These are phyloP conservation scores for Malacosoma neustria DNA, from an alignment of 2,888 invertebrate species.

Conservation along the genomic window DNA sequence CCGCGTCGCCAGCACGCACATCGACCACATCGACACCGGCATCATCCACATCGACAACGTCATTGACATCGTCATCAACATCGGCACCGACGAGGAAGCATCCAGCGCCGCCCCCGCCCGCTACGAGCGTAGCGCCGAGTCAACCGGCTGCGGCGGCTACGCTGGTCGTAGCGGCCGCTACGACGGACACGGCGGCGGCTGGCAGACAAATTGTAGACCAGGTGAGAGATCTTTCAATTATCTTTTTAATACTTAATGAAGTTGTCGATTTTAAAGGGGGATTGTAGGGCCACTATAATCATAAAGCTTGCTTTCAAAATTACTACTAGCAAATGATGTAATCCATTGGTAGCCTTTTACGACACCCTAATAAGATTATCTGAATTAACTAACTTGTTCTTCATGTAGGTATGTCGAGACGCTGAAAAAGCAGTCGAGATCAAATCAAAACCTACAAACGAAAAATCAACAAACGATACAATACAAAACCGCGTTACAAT, in stretches of 20 bases:
- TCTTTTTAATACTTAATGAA: too few relatives aligned
- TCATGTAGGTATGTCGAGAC: conserved; percentile 59
- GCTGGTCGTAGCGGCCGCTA: conserved; percentile 20
- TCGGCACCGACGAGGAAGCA: conserved; percentile 14
- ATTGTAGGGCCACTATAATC: too few relatives aligned
- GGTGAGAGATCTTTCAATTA: conserved; percentile 23
- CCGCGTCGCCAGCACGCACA: conserved; percentile 21
- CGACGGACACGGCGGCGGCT: conserved; percentile 22
- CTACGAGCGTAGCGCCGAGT: conserved; percentile 15
- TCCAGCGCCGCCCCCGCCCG: conserved; percentile 18
- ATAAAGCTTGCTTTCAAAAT: too few relatives aligned
- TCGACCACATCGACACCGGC: conserved; percentile 22
- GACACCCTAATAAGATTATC: too few relatives aligned
- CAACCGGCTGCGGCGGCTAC: conserved; percentile 14
- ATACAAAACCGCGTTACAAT: conserved; percentile 10
- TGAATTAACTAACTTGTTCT: too few relatives aligned
- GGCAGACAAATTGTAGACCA: conserved; percentile 46
- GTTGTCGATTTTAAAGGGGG: too few relatives aligned
- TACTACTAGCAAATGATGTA: too few relatives aligned
- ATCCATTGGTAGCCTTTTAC: too few relatives aligned
- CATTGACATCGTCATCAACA: conserved; percentile 18
- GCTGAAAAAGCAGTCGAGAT: conserved; percentile 62
- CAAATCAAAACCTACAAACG: conserved; percentile 25
- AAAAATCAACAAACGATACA: conserved; percentile 17
- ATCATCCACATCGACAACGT: conserved; percentile 15